A percentile compares a stretch with the other conserved stretches of the same genome.
phyloP scores from a whole-genome alignment of 2,797 vertebrate species.

The Perodicticus potto region DNA sequence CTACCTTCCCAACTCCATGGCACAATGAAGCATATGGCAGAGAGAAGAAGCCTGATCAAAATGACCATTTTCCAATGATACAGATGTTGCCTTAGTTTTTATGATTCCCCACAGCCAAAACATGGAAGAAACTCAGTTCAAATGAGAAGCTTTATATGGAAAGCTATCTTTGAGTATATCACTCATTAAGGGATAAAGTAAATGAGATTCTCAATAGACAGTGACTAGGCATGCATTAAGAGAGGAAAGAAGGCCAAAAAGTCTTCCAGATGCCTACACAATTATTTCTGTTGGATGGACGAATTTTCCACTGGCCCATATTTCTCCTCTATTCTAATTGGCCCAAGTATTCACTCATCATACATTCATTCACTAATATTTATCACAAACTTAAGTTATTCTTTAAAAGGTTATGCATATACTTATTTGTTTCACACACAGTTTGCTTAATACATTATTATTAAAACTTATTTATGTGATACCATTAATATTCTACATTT shows the following conservation, averaged over 20 bases:
- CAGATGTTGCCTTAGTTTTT: not conserved
- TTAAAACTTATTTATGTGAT: conserved; percentile 16
- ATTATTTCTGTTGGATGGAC: not conserved
- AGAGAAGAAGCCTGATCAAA: not conserved
- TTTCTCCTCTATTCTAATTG: not conserved
- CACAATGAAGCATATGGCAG: not conserved
- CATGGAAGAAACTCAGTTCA: not conserved
- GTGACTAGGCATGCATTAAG: not conserved
- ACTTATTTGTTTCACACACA: not conserved
- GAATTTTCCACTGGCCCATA: not conserved
- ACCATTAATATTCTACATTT: not conserved
- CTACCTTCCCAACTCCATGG: not conserved
- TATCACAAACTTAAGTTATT: not conserved
- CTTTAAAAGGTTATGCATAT: not conserved
- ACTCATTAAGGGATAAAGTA: not conserved
- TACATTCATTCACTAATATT: not conserved
- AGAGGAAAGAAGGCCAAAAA: not conserved
- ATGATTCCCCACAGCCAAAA: conserved; percentile 15
- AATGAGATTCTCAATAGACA: not conserved
- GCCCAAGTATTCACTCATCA: not conserved
- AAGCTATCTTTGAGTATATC: conserved; percentile 41
- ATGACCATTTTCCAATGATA: not conserved
- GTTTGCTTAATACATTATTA: not conserved
- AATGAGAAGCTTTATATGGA: conserved; percentile 32
- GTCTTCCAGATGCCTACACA: not conserved